Base-by-base conservation (phyloP, 2,888 invertebrate genomes). In the Allacma fusca region DNA sequence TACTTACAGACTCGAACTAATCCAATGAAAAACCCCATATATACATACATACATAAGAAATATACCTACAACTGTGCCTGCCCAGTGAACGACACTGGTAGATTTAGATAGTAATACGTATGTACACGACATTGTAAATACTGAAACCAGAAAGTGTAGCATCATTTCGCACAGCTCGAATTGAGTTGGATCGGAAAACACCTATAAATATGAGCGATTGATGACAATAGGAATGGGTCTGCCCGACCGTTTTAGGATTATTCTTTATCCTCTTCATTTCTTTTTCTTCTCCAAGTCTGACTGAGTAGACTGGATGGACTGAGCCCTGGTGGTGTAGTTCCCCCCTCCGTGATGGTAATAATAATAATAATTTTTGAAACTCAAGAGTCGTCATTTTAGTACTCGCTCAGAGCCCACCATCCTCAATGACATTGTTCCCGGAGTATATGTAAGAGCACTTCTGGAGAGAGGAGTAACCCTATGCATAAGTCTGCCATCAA, bases 211-310 rank as follows among this genome's bases (percentile, higher is more conserved):
- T 9, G 50, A 57, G 24, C 50, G 75, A 67, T 50, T 73, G 75
- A 78, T 75, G 78, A 75, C 67, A 44, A 72, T 62, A 71, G 70
- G 62, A 78, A 78, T 75, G 68, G 65, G 67, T 64, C 78, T 76
- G 69, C 64, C 76, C 76, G 68, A 78, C 76, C 57, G 75, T 78
- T 76, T 78, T 78, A 78, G 76, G 70, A 72, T 78, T 73, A 78
- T 78, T 68, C 76, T 74, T 72, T 73, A 72, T 72, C 72, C 68
- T 68, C 73, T 78, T 78, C 73, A 74, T 76, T 75, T 72, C 76
- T 73, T 76, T 76, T 43, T 34, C 74, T 74, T 59, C 9, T 65
- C 65, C 65, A 50, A 9, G n/a, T 19, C 34, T 34, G 34, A 34
- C 34, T 34, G 34, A 7, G 34, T 7, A 9, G 34, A 34, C 34